Percentiles rank a stretch among this genome's conserved stretches.
These are phyloP conservation scores for Rhyacichthys aspro DNA, from an alignment of 2,797 vertebrate genomes.

Conservation along the genomic window DNA sequence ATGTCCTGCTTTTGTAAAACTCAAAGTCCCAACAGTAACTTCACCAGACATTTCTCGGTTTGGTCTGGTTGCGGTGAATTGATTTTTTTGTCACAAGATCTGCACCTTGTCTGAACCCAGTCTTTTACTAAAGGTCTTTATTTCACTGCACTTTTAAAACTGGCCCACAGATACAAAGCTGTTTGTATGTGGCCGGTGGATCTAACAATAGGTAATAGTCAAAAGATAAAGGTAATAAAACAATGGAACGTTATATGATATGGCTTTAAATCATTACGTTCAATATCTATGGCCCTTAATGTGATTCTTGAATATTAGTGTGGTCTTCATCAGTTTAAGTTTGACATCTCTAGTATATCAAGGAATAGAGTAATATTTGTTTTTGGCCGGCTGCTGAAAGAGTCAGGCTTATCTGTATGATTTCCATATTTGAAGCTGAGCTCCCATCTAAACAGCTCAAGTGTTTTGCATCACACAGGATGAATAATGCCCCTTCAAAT, in stretches of 20 bases:
- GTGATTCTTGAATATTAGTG: neutral
- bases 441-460: constrained; percentile 56
- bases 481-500: constrained; percentile 65
- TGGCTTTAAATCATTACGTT: too few species aligned
- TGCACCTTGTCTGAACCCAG: constrained; percentile 5
- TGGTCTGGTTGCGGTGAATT: constrained; percentile 9
- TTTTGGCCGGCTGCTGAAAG: constrained; percentile 47
- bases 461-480: constrained; percentile 56
- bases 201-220: neutral
- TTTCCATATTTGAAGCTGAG: constrained; percentile 64
- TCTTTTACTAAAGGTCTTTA: constrained; percentile 11
- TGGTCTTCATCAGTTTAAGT: constrained; percentile 2
- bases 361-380: constrained; percentile 37
- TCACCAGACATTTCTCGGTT: constrained; percentile 6
- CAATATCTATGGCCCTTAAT: neutral
- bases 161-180: neutral
- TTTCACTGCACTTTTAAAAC: neutral
- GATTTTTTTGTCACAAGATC: constrained; percentile 12
- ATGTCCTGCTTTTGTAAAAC: neutral
- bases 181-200: neutral
- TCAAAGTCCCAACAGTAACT: neutral
- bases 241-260: too few species aligned
- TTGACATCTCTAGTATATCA: neutral
- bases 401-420: constrained; percentile 45
- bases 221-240: too few species aligned